These are phyloP conservation scores for Aplochiton taeniatus DNA, from an alignment of 2,797 vertebrate species.

Conservation along the genomic window DNA sequence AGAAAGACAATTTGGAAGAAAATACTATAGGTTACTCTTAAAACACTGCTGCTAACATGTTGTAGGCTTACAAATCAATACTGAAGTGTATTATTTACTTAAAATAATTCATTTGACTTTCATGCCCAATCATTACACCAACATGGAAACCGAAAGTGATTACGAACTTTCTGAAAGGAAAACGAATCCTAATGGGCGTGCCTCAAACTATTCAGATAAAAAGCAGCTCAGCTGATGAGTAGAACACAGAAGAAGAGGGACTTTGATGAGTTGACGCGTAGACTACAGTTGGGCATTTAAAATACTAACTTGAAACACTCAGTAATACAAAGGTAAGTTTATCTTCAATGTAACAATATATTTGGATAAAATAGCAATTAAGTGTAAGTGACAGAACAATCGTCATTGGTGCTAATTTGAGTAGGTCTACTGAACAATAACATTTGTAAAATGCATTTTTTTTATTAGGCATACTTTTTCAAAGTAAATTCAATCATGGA, in stretches of 20 bases:
- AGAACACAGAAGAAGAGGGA: not conserved
- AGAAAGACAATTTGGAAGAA: too few relatives aligned
- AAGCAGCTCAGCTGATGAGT: not conserved
- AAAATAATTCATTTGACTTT: not conserved
- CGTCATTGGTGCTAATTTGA: not conserved
- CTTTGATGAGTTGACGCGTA: too few relatives aligned
- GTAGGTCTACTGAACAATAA: not conserved
- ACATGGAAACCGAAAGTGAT: conserved; percentile 34
- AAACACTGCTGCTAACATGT: too few relatives aligned
- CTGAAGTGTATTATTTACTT: not conserved
- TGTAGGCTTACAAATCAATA: too few relatives aligned
- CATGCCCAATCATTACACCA: too few relatives aligned
- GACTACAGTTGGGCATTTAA: too few relatives aligned
- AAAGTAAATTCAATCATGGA: conserved; percentile 50
- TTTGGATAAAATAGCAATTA: too few relatives aligned
- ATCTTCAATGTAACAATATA: too few relatives aligned
- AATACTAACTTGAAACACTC: too few relatives aligned
- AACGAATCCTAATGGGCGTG: conserved; percentile 12
- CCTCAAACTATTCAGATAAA: conserved; percentile 4
- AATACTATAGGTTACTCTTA: too few relatives aligned
- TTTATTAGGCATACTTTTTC: not conserved
- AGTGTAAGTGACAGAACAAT: too few relatives aligned
- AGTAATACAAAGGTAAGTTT: too few relatives aligned
- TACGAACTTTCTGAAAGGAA: not conserved
- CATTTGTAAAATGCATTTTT: not conserved